These are phyloP conservation scores for Ptychobarbus kaznakovi DNA, from an alignment of 2,797 vertebrate species.

Conservation along the genomic window DNA sequence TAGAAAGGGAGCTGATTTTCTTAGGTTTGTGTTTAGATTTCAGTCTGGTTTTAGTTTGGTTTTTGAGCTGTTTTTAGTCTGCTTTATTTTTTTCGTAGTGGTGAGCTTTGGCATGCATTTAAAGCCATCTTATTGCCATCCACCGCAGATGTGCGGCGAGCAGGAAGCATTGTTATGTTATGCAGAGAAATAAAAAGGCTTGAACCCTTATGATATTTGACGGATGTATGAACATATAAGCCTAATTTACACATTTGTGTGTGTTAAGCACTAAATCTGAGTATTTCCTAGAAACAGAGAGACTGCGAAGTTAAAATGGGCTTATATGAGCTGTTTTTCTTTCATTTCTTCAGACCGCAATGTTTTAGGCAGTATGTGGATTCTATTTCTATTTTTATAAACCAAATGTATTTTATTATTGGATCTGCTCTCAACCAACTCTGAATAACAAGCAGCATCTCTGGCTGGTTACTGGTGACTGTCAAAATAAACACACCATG, in stretches of 20 bases:
- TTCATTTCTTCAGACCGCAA: conserved; percentile 67
- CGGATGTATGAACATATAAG: conserved; percentile 47
- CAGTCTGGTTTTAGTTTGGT: conserved; percentile 42
- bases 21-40: conserved; percentile 56
- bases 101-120: conserved; percentile 71
- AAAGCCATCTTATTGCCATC: conserved; percentile 75
- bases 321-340: conserved; percentile 59
- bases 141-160: conserved; percentile 75
- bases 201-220: conserved; percentile 70
- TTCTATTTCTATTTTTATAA: conserved; percentile 72
- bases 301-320: conserved; percentile 63
- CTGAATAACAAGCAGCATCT: conserved; percentile 41
- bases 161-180: conserved; percentile 73
- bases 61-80: conserved; percentile 43
- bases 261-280: conserved; percentile 57
- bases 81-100: conserved; percentile 58
- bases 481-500: conserved; percentile 80
- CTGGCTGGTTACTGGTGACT: conserved; percentile 74
- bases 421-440: conserved; percentile 64
- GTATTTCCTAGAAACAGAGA: conserved; percentile 49
- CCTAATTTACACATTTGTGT: conserved; percentile 46
- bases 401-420: conserved; percentile 73
- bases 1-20: conserved; percentile 69
- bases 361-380: conserved; percentile 69
- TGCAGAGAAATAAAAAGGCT: conserved; percentile 67